phyloP scores from a whole-genome alignment of 2,888 invertebrate genomes.

The Phalangium opilio region DNA sequence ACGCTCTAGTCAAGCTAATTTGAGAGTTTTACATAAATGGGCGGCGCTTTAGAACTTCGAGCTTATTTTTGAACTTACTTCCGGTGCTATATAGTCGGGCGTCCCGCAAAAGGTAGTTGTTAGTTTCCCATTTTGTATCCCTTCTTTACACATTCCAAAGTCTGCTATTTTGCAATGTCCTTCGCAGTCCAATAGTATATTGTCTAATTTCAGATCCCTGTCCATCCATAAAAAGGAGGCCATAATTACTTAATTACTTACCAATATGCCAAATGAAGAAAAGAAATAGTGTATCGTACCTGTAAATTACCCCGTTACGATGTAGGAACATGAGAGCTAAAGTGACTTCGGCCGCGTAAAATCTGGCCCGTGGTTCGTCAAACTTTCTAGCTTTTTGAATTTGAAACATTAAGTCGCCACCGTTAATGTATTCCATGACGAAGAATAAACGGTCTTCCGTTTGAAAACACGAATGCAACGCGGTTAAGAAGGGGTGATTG shows the following conservation, averaged over 20 bases:
- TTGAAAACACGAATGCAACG: constrained; percentile 93
- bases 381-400: constrained; percentile 96
- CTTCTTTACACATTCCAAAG: constrained; percentile 93
- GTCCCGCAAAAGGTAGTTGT: constrained; percentile 99
- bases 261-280: not conserved
- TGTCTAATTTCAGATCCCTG: constrained; percentile 86
- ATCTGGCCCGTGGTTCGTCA: constrained; percentile 81
- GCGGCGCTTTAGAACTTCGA: too few species aligned
- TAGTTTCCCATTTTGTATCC: constrained; percentile 69
- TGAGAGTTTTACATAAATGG: too few species aligned
- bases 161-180: constrained; percentile 89
- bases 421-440: constrained; percentile 99
- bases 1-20: too few species aligned
- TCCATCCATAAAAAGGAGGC: too few species aligned
- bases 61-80: too few species aligned
- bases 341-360: constrained; percentile 98
- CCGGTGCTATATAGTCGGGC: constrained; percentile 97
- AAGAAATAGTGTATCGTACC: constrained; percentile 29
- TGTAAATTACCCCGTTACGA: constrained; percentile 87
- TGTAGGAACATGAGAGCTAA: constrained; percentile 94
- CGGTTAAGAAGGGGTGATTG: constrained; percentile 93
- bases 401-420: constrained; percentile 98
- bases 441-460: constrained; percentile 91
- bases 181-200: constrained; percentile 88
- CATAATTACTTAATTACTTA: not conserved